Evolutionary conservation across 2,113 vertebrate species (phyloP).

Genomic region (Rhea americana): DNA sequence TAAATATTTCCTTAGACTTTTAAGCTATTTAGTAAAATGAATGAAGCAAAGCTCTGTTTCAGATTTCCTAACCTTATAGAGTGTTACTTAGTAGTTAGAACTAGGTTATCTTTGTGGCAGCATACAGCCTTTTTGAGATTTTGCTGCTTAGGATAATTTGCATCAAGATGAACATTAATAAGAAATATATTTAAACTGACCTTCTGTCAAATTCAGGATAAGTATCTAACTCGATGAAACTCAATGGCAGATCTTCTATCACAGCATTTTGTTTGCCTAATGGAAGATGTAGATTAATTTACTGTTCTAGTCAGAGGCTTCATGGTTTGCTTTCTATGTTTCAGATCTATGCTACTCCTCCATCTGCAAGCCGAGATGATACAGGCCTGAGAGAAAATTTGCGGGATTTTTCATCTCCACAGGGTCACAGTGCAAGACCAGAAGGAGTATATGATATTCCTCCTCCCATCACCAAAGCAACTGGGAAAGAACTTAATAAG

Average conservation of each 20-base stretch:
- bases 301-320: not conserved
- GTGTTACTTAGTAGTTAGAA: not conserved
- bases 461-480: conserved; percentile 78
- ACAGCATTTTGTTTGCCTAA: not conserved
- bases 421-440: conserved; percentile 62
- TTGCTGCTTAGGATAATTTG: not conserved
- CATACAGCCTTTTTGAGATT: not conserved
- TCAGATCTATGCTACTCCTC: conserved; percentile 85
- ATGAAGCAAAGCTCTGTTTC: not conserved
- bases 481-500: conserved; percentile 63
- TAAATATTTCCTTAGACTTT: not conserved
- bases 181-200: not conserved
- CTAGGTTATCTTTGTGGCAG: not conserved
- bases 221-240: not conserved
- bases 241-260: not conserved
- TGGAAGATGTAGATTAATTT: not conserved
- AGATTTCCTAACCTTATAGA: not conserved
- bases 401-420: conserved; percentile 86
- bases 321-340: conserved; percentile 19
- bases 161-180: not conserved
- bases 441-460: conserved; percentile 93
- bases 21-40: not conserved
- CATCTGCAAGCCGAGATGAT: conserved; percentile 74
- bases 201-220: not conserved
- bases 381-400: conserved; percentile 78